Evolutionary conservation across 2,113 vertebrate species (phyloP).

Genomic region (Phodopus roborovskii): DNA sequence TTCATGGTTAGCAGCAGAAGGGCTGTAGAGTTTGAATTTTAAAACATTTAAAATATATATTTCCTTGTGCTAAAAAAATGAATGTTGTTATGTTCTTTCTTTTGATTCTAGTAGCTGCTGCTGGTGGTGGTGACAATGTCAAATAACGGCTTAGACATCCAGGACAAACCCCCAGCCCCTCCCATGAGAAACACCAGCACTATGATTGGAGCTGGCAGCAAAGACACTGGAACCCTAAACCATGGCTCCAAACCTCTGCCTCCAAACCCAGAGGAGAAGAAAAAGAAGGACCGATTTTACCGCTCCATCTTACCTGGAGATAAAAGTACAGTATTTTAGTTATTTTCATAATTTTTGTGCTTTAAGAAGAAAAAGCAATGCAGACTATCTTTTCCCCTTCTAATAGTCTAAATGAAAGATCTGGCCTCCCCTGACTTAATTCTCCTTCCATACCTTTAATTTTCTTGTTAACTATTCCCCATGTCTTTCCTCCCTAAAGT

Average conservation of each 20-base stretch:
- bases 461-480: slow-evolving; percentile 13
- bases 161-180: slow-evolving; percentile 97
- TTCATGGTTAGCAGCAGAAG: slow-evolving; percentile 7
- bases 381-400: not conserved
- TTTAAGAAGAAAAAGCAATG: not conserved
- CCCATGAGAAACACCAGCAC: slow-evolving; percentile 99
- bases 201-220: slow-evolving; percentile 93
- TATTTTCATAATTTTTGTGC: slow-evolving; percentile 44
- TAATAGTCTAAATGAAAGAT: slow-evolving; percentile 1
- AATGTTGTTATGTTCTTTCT: slow-evolving; percentile 40
- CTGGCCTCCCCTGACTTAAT: slow-evolving; percentile 1
- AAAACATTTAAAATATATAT: slow-evolving; percentile 20
- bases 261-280: slow-evolving; percentile 97
- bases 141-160: slow-evolving; percentile 94
- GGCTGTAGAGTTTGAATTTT: slow-evolving; percentile 29
- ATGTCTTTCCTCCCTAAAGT: slow-evolving; percentile 41
- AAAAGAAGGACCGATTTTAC: slow-evolving; percentile 95
- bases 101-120: slow-evolving; percentile 82
- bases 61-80: slow-evolving; percentile 48
- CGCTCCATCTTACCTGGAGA: slow-evolving; percentile 95
- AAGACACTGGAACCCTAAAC: slow-evolving; percentile 92
- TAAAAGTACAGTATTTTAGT: slow-evolving; percentile 90
- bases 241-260: slow-evolving; percentile 97
- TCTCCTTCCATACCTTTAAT: not conserved
- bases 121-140: slow-evolving; percentile 92